These are phyloP conservation scores for Phasianus colchicus DNA, from an alignment of 2,113 vertebrate genomes.

Conservation along the genomic window DNA sequence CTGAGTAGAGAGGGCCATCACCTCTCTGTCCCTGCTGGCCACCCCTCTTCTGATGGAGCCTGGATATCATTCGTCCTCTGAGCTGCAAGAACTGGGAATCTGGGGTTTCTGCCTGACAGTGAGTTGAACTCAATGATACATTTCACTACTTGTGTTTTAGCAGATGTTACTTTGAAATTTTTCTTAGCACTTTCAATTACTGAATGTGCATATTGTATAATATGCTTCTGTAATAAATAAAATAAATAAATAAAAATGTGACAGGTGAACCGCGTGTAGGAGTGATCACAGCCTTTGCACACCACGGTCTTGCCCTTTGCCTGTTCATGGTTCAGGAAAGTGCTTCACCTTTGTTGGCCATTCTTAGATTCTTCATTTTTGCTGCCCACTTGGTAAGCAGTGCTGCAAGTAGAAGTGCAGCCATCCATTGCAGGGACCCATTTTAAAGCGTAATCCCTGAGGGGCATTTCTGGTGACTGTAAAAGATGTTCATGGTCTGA, in stretches of 20 bases:
- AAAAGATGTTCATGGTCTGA: background rate
- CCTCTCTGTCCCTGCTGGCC: too few relatives aligned
- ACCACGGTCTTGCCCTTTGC: background rate
- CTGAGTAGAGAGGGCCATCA: too few relatives aligned
- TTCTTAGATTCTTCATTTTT: background rate
- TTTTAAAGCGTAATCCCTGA: background rate
- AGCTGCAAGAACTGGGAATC: too few relatives aligned
- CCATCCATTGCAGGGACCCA: background rate
- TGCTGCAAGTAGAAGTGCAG: background rate
- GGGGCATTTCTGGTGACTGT: background rate
- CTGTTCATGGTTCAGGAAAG: background rate
- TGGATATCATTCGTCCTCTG: too few relatives aligned
- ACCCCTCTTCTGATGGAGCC: too few relatives aligned
- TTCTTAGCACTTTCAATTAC: background rate
- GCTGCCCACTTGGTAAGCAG: background rate
- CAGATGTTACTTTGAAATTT: background rate
- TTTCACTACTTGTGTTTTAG: background rate
- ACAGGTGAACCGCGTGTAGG: background rate
- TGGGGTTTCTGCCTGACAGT: too few relatives aligned
- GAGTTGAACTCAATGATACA: too few relatives aligned
- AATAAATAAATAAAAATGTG: too few relatives aligned
- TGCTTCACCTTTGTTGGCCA: background rate
- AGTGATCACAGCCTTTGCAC: background rate
- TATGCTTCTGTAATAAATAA: background rate
- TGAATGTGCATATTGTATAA: fast-evolving